A percentile compares a stretch with the other conserved stretches of the same genome.
Evolutionary conservation across 2,797 vertebrate species (phyloP).

Genomic region (Pteronotus mesoamericanus): DNA sequence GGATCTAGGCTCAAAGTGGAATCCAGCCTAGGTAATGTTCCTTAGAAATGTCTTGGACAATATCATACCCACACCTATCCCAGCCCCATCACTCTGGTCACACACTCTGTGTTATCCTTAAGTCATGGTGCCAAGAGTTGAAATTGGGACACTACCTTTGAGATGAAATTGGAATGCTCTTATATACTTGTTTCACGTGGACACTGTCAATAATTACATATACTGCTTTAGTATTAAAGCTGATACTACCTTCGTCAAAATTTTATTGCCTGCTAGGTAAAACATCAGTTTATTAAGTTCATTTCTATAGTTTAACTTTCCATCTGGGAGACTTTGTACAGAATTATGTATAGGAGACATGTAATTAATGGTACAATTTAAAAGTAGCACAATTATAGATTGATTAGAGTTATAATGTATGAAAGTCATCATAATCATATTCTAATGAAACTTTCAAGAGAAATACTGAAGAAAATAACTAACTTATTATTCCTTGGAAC

Average conservation of each 20-base stretch:
- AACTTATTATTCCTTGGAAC: background rate
- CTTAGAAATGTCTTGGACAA: background rate
- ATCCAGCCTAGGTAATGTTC: background rate
- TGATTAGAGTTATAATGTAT: constrained; percentile 12
- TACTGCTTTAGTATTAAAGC: background rate
- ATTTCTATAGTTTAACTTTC: constrained; percentile 49
- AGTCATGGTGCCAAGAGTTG: background rate
- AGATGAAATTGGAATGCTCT: background rate
- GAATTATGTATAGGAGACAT: constrained; percentile 37
- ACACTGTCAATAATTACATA: background rate
- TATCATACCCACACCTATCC: background rate
- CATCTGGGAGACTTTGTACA: constrained; percentile 44
- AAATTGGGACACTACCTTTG: background rate
- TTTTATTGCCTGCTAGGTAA: background rate
- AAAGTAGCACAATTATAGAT: constrained; percentile 29
- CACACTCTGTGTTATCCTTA: background rate
- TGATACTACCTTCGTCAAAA: background rate
- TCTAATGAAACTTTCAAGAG: constrained; percentile 27
- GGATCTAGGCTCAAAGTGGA: background rate
- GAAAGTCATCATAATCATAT: constrained; percentile 45
- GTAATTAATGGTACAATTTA: constrained; percentile 46
- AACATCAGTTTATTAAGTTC: constrained; percentile 50
- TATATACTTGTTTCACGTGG: background rate
- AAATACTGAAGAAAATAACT: background rate
- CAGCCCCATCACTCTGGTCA: background rate